A percentile compares a stretch with the other conserved stretches of the same genome.
Evolutionary conservation across 2,797 vertebrate species (phyloP).

Genomic region (Propithecus perrieri): DNA sequence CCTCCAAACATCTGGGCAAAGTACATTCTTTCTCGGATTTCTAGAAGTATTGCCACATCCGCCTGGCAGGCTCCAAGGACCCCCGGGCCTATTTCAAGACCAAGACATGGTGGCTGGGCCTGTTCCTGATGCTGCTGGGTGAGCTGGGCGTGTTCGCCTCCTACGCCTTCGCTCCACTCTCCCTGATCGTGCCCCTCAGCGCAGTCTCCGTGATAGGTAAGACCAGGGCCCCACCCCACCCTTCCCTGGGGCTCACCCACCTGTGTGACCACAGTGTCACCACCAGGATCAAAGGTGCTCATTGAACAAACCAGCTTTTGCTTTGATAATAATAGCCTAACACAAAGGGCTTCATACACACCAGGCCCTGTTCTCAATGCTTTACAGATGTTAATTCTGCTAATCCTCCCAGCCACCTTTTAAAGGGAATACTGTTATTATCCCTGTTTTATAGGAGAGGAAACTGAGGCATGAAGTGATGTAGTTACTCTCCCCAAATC

Average conservation of each 20-base stretch:
- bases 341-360: not conserved
- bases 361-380: not conserved
- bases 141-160: constrained; percentile 94
- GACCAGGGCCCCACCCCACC: not conserved
- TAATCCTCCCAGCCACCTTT: not conserved
- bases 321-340: not conserved
- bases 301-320: not conserved
- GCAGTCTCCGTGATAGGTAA: constrained; percentile 94
- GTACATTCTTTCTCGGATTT: not conserved
- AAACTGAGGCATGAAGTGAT: not conserved
- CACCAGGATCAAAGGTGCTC: not conserved
- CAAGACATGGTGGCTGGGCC: constrained; percentile 97
- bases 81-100: constrained; percentile 93
- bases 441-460: constrained; percentile 8
- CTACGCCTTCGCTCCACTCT: constrained; percentile 95
- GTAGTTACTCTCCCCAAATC: not conserved
- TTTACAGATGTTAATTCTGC: not conserved
- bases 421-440: not conserved
- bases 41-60: constrained; percentile 96
- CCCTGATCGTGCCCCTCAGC: constrained; percentile 93
- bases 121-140: constrained; percentile 91
- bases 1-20: not conserved
- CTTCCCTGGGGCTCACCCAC: rapidly evolving
- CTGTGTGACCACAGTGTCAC: not conserved
- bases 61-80: constrained; percentile 92